These are phyloP conservation scores for Geothlypis trichas DNA, from an alignment of 2,113 vertebrate species.

Conservation along the genomic window DNA sequence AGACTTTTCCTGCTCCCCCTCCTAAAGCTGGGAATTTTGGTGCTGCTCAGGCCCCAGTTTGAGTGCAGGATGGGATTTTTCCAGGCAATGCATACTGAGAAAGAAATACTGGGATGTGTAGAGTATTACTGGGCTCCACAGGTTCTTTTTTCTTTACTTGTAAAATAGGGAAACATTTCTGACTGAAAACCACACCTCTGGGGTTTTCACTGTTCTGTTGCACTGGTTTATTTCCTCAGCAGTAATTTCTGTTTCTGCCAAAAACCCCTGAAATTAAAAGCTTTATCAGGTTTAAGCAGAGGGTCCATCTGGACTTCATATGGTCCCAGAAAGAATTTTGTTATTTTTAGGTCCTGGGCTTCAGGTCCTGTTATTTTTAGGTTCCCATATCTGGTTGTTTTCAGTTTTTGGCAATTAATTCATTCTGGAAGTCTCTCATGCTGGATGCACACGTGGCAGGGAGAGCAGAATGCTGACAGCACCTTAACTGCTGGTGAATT, in stretches of 20 bases:
- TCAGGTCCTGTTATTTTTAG: neutral
- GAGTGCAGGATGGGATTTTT: neutral
- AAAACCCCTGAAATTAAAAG: neutral
- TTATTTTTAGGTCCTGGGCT: neutral
- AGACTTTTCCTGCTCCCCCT: neutral
- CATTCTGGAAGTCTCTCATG: neutral
- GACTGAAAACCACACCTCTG: neutral
- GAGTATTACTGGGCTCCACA: rapidly evolving
- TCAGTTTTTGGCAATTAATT: neutral
- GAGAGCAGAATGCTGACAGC: neutral
- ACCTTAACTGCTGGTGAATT: rapidly evolving
- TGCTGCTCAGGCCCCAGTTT: neutral
- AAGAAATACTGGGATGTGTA: rapidly evolving
- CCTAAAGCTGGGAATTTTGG: rapidly evolving
- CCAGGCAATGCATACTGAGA: rapidly evolving
- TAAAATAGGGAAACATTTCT: neutral
- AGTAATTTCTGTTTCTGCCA: neutral
- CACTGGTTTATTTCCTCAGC: neutral
- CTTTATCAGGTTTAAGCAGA: neutral
- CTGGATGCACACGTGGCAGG: neutral
- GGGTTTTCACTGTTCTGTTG: neutral
- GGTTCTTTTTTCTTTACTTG: neutral
- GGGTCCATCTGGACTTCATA: neutral
- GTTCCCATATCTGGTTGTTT: neutral
- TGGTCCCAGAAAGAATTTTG: neutral